Evolutionary conservation across 1,140 invertebrate species (phyloP), one percentile per base, ranked within the genome.

Genomic region (Halesus radiatus): DNA sequence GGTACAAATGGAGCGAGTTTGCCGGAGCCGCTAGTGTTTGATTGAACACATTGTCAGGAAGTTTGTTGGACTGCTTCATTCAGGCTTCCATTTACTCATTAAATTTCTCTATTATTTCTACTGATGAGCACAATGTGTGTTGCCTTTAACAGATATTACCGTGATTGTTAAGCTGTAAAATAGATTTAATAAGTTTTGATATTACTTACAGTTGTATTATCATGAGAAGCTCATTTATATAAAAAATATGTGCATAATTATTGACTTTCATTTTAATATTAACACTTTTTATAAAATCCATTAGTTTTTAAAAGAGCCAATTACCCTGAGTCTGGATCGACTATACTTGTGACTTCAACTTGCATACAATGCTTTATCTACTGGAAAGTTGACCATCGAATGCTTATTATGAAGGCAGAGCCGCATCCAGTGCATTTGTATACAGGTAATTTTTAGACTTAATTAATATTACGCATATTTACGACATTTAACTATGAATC

Each of bases 161-260:
- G 23, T 64, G 78, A 79, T 74, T 79, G 78, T 79, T 79, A 75
- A 79, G 78, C 78, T 74, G 78, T 79, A 79, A 79, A 79, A 79
- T 79, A 79, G 54, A 79, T 74, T 50, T 74, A 74, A 64, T 62
- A 68, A 60, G 78, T 79, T 79, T 79, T 79, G 77, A 74, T 79
- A 79, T 79, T 79, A 79, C 54, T 79, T 70, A 74, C 54, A 50
- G 37, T 79, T 79, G 77, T 72, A 72, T 74, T 60, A 79, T 74
- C 78, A 79, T 62, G 62, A 74, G 37, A 79, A 74, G 70, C 78
- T 79, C 78, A 79, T 79, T 79, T 79, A 79, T 79, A 79, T 79
- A 79, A 79, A 79, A 72, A 45, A 18, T 78, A 78, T 79, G 77
- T 79, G 66, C 72, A 37, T 60, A 18, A n/a, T 73, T 1, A n/a